A percentile compares a stretch with the other conserved stretches of the same genome.
phyloP scores from a whole-genome alignment of 2,113 vertebrate genomes.

The Lagopus muta region DNA sequence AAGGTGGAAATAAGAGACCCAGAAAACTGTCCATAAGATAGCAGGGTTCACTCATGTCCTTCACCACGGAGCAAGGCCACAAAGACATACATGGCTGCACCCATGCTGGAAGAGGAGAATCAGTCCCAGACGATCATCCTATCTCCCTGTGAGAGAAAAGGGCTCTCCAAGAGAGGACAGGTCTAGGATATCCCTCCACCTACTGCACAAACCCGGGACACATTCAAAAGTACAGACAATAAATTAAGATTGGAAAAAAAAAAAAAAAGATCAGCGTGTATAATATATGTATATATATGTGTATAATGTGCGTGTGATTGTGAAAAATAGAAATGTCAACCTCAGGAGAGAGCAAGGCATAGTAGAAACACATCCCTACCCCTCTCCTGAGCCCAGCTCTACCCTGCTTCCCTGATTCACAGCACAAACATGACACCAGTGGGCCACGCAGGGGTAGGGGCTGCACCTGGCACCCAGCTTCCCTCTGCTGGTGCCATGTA shows the following conservation, averaged over 20 bases:
- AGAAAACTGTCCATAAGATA: slow-evolving; percentile 4
- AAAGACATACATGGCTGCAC: not conserved
- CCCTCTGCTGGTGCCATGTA: slow-evolving; percentile 31
- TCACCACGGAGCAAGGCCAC: slow-evolving; percentile 21
- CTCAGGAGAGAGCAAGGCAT: slow-evolving; percentile 35
- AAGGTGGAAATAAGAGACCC: slow-evolving; percentile 19
- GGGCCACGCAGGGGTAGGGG: not conserved
- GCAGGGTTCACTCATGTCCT: not conserved
- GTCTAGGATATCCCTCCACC: slow-evolving; percentile 25
- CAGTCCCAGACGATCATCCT: not conserved
- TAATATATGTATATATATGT: not conserved
- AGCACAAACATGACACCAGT: slow-evolving; percentile 9
- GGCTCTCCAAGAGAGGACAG: slow-evolving; percentile 20
- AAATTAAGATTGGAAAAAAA: slow-evolving; percentile 56
- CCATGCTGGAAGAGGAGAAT: not conserved
- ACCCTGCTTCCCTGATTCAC: slow-evolving; percentile 15
- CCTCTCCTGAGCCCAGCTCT: not conserved
- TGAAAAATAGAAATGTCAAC: slow-evolving; percentile 49
- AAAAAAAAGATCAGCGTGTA: not conserved
- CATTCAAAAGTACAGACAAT: slow-evolving; percentile 64
- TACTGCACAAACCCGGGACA: slow-evolving; percentile 65
- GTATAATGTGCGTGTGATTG: slow-evolving; percentile 55
- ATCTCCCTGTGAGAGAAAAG: not conserved
- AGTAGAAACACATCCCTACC: not conserved
- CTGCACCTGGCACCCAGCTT: not conserved